phyloP scores from a whole-genome alignment of 2,113 vertebrate species.

The Tyrannus savana region DNA sequence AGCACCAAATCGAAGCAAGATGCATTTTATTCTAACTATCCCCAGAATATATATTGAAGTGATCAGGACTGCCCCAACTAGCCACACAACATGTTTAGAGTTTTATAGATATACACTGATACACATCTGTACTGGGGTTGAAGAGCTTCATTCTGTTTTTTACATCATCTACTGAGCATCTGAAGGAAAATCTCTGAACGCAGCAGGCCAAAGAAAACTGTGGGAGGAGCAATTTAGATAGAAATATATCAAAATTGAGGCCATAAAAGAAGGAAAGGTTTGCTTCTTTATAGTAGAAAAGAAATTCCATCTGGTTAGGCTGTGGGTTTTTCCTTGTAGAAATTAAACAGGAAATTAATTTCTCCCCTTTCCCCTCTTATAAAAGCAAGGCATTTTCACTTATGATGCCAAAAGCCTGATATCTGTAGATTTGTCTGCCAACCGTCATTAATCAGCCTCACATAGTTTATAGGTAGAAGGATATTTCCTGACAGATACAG shows the following conservation, averaged over 20 bases:
- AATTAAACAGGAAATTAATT: constrained; percentile 51
- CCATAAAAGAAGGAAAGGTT: neutral
- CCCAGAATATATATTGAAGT: neutral
- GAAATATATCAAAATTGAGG: constrained; percentile 7
- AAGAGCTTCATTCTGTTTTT: neutral
- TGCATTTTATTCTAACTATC: neutral
- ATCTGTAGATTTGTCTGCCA: constrained; percentile 3
- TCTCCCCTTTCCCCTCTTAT: neutral
- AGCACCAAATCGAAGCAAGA: neutral
- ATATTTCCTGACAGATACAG: constrained; percentile 74
- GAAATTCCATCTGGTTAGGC: constrained; percentile 13
- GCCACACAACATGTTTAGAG: neutral
- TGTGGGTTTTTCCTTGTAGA: constrained; percentile 10
- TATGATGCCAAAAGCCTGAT: constrained; percentile 27
- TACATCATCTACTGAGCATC: neutral
- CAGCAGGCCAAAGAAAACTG: neutral
- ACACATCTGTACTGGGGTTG: rapidly evolving
- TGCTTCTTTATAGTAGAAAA: neutral
- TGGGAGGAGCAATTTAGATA: constrained; percentile 2
- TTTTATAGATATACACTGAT: neutral
- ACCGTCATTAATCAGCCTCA: constrained; percentile 56
- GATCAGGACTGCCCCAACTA: neutral
- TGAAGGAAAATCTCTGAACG: neutral
- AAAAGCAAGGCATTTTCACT: constrained; percentile 27
- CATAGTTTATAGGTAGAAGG: constrained; percentile 42